phyloP scores from a whole-genome alignment of 2,888 invertebrate species.

The Agonopterix heracliana region DNA sequence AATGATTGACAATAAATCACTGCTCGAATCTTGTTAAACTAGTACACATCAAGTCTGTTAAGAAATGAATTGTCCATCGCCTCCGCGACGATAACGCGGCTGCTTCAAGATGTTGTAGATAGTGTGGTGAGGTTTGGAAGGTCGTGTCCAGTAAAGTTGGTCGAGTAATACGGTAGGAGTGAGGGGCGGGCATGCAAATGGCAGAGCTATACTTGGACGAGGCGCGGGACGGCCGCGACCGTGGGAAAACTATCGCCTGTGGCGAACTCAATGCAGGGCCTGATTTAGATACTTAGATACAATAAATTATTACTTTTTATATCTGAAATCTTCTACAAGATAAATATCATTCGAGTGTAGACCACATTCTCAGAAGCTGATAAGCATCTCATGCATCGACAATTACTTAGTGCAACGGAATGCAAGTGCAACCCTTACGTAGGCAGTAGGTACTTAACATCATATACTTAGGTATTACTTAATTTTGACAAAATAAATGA shows the following conservation, averaged over 20 bases:
- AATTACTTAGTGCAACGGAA: too few relatives aligned
- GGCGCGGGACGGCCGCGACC: constrained; percentile 62
- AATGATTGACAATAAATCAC: constrained; percentile 16
- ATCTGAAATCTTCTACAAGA: too few relatives aligned
- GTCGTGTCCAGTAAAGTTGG: constrained; percentile 29
- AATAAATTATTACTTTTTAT: too few relatives aligned
- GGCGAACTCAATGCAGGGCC: constrained; percentile 55
- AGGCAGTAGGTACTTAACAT: too few relatives aligned
- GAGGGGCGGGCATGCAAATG: constrained; percentile 71
- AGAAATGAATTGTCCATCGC: constrained; percentile 44
- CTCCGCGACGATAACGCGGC: constrained; percentile 29
- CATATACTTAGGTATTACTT: too few relatives aligned
- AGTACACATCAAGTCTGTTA: constrained; percentile 34
- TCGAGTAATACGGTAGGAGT: constrained; percentile 63
- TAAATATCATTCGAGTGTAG: too few relatives aligned
- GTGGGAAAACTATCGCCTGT: constrained; percentile 77
- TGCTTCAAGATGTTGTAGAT: constrained; percentile 25
- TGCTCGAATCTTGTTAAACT: constrained; percentile 39
- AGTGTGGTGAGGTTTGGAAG: constrained; percentile 12
- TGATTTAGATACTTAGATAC: constrained; percentile 28
- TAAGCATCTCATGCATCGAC: too few relatives aligned
- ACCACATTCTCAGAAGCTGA: too few relatives aligned
- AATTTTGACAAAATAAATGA: too few relatives aligned
- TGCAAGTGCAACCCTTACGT: too few relatives aligned
- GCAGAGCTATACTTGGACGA: constrained; percentile 68